These are phyloP conservation scores for Theocolax elegans DNA, from an alignment of 1,140 invertebrate genomes.

Conservation along the genomic window DNA sequence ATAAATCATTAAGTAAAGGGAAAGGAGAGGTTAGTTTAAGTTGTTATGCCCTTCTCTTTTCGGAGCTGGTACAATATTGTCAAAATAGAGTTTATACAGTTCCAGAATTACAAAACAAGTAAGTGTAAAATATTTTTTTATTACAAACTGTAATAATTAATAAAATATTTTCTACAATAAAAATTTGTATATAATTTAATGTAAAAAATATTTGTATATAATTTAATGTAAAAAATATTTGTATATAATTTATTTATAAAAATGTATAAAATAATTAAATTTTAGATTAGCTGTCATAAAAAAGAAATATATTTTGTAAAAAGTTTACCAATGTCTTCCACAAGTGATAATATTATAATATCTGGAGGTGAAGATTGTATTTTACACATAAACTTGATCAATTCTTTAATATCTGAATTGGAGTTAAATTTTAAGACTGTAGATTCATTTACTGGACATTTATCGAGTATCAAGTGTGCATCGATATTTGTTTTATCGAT, in stretches of 20 bases:
- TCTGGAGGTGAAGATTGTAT: constrained; percentile 79
- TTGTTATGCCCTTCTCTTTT: constrained; percentile 95
- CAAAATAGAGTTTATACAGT: constrained; percentile 96
- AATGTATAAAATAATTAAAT: constrained; percentile 36
- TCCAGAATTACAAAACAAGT: constrained; percentile 94
- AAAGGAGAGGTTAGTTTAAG: constrained; percentile 93
- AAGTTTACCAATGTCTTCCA: constrained; percentile 45
- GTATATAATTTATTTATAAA: background rate
- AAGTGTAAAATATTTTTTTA: constrained; percentile 52
- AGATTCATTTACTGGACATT: constrained; percentile 72
- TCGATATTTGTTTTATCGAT: constrained; percentile 53
- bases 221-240: background rate
- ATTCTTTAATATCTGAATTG: constrained; percentile 43
- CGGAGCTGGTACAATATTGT: constrained; percentile 98
- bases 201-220: background rate
- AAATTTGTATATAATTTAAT: no score
- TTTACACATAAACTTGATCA: constrained; percentile 66
- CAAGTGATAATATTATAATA: constrained; percentile 62
- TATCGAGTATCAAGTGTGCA: constrained; percentile 76
- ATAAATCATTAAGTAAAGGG: constrained; percentile 91
- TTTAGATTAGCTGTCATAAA: constrained; percentile 71
- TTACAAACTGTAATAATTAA: no score
- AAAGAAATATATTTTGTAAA: constrained; percentile 73
- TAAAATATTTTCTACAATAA: no score
- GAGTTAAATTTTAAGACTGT: constrained; percentile 54